Conservation (phyloP, 2,113 vertebrate species). For the human (Homo sapiens) region DNA sequence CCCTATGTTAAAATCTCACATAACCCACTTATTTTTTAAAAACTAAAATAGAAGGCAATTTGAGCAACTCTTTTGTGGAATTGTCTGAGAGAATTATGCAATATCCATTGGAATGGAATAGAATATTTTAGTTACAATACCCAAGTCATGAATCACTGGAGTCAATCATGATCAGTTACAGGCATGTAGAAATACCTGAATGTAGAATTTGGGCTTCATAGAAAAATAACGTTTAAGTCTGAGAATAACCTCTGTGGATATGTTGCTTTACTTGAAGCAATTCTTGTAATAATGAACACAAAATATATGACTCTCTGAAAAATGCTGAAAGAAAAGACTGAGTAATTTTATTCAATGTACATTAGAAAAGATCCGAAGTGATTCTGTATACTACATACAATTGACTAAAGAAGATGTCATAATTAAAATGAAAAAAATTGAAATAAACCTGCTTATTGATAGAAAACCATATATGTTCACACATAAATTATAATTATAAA, state of each 20-base stretch:
- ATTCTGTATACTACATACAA: not conserved
- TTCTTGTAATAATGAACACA: not conserved
- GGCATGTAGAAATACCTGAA: not conserved
- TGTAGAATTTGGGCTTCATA: not conserved
- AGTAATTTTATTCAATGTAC: not conserved
- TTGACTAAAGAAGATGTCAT: not conserved
- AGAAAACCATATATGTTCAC: not conserved
- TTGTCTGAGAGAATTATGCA: not conserved
- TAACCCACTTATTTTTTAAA: not conserved
- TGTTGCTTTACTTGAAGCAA: not conserved
- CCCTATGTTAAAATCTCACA: not conserved
- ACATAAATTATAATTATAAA: not conserved
- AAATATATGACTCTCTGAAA: not conserved
- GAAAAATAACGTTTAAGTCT: not conserved
- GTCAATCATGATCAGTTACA: not conserved
- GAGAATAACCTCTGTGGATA: not conserved
- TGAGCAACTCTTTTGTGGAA: not conserved
- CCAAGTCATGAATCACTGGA: not conserved
- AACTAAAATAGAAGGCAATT: constrained; percentile 6
- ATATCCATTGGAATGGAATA: not conserved
- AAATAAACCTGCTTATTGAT: not conserved
- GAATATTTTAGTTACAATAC: not conserved
- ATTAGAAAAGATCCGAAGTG: not conserved
- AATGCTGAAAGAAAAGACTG: not conserved
- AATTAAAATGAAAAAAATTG: not conserved